Evolutionary conservation across 2,797 vertebrate species (phyloP), one percentile per base, ranked within the genome.

Genomic region (Morus bassanus): DNA sequence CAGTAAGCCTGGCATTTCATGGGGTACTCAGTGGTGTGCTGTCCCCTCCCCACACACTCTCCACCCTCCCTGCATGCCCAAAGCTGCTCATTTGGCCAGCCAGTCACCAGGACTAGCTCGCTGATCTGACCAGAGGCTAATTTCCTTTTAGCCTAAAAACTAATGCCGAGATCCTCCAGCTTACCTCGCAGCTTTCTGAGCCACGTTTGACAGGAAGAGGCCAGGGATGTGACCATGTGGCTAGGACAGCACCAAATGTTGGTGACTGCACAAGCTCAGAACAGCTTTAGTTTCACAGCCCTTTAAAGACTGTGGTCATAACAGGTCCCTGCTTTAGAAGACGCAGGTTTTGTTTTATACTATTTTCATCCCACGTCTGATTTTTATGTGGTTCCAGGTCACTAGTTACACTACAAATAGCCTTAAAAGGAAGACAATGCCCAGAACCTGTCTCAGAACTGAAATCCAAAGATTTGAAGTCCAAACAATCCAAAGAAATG

Each of bases 391-490:
- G 27, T 50, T 43, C 39, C 69, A 85, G 7, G 41, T 65, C 46
- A 76, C 21, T 31, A 90, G 46, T 43, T 41, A 88, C 30, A 43
- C 54, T 43, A 78, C 8, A 82, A 79, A 30, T 7, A 72, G 37
- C 11, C 41, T 63, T 65, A 56, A 75, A 88, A 86, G 24, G 41
- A 82, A 85, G 39, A 24, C 16, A 88, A 61, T 31, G 10, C 27
- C n/a, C 43, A 80, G n/a, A 94, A 79, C 2, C 39, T 30, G 11
- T 67, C n/a, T 82, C 27, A 54, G 88, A 73, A 78, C 13, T 28
- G 45, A 74, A 89, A 91, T 61, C 24, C n/a, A 74, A 91, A 77
- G 50, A 85, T 50, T 22, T 91, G 15, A 85, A 83, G 41, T 56
- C 33, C 25, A 53, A 65, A 61, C 28, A 92, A 89, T 35, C 24